These are phyloP conservation scores for Muscicapa comitata DNA, from an alignment of 2,797 vertebrate genomes.

Conservation along the genomic window DNA sequence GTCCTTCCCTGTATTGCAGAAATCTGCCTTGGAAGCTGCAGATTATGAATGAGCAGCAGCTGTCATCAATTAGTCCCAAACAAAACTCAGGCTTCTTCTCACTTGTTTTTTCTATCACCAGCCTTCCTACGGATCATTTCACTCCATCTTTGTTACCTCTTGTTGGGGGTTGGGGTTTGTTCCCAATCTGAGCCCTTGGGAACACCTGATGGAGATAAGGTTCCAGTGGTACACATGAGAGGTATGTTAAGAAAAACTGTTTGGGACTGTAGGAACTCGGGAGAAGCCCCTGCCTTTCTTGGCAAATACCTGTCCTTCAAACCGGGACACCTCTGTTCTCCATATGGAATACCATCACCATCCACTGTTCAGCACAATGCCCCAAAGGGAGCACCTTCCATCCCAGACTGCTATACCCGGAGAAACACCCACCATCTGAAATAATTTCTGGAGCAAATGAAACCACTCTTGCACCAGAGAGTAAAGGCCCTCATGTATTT, in stretches of 20 bases:
- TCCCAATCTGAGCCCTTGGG: too few relatives aligned
- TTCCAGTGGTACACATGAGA: too few relatives aligned
- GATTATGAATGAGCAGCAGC: background rate
- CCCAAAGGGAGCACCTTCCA: background rate
- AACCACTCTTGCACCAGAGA: background rate
- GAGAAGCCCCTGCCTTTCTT: too few relatives aligned
- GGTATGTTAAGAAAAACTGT: too few relatives aligned
- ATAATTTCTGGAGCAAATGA: background rate
- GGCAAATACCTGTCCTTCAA: too few relatives aligned
- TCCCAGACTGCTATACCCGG: background rate
- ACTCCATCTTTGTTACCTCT: background rate
- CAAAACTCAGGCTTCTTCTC: background rate
- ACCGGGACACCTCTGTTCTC: background rate
- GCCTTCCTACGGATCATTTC: background rate
- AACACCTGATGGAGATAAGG: too few relatives aligned
- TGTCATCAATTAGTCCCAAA: background rate
- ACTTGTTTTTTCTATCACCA: background rate
- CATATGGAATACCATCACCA: background rate
- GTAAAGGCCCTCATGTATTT: background rate
- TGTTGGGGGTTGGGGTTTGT: too few relatives aligned
- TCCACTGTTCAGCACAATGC: background rate
- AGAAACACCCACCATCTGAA: background rate
- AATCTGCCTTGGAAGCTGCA: background rate
- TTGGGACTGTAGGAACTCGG: too few relatives aligned
- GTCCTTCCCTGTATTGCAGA: background rate